Evolutionary conservation across 2,113 vertebrate genomes (phyloP), one percentile per base, ranked within the genome.

Genomic region (Oryzias melastigma): DNA sequence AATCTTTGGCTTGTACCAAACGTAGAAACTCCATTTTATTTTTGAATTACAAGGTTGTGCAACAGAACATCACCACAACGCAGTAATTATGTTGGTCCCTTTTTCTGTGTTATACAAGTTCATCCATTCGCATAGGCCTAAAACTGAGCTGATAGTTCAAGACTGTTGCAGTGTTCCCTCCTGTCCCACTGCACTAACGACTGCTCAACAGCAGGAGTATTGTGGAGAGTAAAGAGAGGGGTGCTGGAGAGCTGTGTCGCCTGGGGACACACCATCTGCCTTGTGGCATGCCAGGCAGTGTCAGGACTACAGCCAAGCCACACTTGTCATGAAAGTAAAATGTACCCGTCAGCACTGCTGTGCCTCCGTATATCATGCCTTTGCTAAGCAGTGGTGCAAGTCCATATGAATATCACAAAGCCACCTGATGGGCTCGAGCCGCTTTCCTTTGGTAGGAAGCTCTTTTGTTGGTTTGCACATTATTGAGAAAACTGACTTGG

Each of bases 211-310:
- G 79, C 68, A 84, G 77, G 56, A 82, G 63, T 58, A 86, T 73
- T 58, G 54, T 35, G 62, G 70, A 62, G 66, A 78, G 59, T 24
- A 46, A 78, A 82, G 61, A 71, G 59, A 70, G 65, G 71, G 80
- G 63, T 60, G 66, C 71, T 46, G 17, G 52, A 69, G 70, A 78
- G 65, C 27, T 24, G 62, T 43, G 4, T 53, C 25, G 80, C 87
- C 86, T 65, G 65, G 82, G 87, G 88, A 87, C 71, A 44, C 61
- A 73, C 89, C 91, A 90, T 91, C 90, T 90, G 91, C 76, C 80
- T 76, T 66, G 71, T 80, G 81, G 86, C 80, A 77, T 82, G 85
- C 81, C 82, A 80, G 85, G 86, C 83, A 73, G 81, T 83, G 87
- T 90, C 87, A 84, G 68, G 73, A 83, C 82, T 16, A 51, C 61